Conservation (phyloP, 2,888 invertebrate species). For the Strigamia crassipes region DNA sequence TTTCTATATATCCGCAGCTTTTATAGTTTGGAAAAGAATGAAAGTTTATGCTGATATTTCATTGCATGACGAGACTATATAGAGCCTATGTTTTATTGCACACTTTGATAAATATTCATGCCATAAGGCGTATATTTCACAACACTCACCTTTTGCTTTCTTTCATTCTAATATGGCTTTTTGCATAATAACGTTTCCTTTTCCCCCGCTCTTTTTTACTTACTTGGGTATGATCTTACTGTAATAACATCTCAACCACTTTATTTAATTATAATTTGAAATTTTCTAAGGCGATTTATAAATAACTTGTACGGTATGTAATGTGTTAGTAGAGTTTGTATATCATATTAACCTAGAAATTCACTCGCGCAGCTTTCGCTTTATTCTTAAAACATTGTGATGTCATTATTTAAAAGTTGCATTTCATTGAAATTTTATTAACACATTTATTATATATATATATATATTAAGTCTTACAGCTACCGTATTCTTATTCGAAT, state of each 20-base stretch:
- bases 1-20: neutral
- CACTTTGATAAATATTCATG: constrained; percentile 8
- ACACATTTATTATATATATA: too few relatives aligned
- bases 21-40: neutral
- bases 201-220: neutral
- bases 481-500: too few relatives aligned
- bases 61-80: constrained; percentile 10
- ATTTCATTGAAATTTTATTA: too few relatives aligned
- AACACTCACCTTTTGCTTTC: constrained; percentile 10
- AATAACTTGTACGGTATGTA: too few relatives aligned
- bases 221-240: neutral
- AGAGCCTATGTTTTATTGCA: neutral
- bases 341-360: too few relatives aligned
- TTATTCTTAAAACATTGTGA: too few relatives aligned
- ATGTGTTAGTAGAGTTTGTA: too few relatives aligned
- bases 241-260: neutral
- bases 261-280: constrained; percentile 2
- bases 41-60: constrained; percentile 10
- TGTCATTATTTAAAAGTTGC: too few relatives aligned
- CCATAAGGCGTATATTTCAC: neutral
- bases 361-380: too few relatives aligned
- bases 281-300: neutral
- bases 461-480: too few relatives aligned
- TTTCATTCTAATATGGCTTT: neutral
- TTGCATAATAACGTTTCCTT: constrained; percentile 4